phyloP scores from a whole-genome alignment of 2,113 vertebrate genomes.

The Callaeas wilsoni region DNA sequence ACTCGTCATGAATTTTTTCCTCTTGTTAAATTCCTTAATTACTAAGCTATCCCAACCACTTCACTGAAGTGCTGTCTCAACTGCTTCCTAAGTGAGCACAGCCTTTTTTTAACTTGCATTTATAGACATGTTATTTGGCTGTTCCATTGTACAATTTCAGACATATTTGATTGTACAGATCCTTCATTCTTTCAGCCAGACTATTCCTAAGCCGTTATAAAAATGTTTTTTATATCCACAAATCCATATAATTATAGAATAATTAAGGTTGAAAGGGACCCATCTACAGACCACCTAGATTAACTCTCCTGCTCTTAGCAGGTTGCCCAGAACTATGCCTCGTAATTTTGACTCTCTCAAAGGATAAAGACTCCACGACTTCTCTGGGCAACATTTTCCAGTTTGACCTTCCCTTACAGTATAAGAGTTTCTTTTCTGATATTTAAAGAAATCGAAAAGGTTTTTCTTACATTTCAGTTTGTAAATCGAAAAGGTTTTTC shows the following conservation, averaged over 20 bases:
- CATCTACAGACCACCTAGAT: not conserved
- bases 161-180: not conserved
- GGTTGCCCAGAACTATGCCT: not conserved
- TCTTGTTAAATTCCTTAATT: not conserved
- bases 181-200: not conserved
- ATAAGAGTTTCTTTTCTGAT: not conserved
- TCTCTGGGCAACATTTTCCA: not conserved
- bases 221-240: not conserved
- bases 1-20: not conserved
- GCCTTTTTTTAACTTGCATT: not conserved
- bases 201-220: not conserved
- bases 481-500: not conserved
- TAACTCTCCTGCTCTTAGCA: not conserved
- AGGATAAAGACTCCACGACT: not conserved
- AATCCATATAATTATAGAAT: not conserved
- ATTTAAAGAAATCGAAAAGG: not conserved
- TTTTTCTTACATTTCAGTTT: not conserved
- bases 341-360: not conserved
- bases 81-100: not conserved
- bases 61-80: constrained; percentile 17
- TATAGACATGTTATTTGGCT: not conserved
- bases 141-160: not conserved
- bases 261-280: not conserved
- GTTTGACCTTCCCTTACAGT: not conserved
- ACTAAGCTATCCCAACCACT: not conserved